Evolutionary conservation across 2,113 vertebrate genomes (phyloP), one percentile per base, ranked within the genome.

Genomic region (Pelecanus crispus): DNA sequence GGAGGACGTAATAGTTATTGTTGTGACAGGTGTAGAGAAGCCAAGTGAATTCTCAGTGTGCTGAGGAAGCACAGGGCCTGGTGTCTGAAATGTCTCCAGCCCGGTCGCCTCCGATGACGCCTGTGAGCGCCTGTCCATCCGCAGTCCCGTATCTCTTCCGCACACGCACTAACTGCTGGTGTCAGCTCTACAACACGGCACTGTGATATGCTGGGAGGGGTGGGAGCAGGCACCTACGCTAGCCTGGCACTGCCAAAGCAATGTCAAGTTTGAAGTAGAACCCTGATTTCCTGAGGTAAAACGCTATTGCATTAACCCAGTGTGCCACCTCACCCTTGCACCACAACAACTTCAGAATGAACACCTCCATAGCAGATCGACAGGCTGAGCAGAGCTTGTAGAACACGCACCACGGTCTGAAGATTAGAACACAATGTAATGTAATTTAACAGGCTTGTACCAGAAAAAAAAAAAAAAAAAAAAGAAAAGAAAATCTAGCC

Each of bases 1-100:
- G 58, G 45, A 82, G 80, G 55, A 85, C 3, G 0, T 31, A 59
- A 42, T 15, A 29, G 56, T 89, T 90, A 78, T 68, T 91, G 66
- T 91, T 95, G 87, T 96, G 91, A 78, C 91, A 96, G 81, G 38
- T 89, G 61, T 29, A 67, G 52, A 68, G 86, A 73, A 85, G 61
- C 86, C 92, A 62, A 85, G 42, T 38, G 29, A 67, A 85, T 92
- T 90, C 83, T 93, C n/a, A 65, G 95, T 34, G 1, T 38, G 55
- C 38, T 74, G 84, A 94, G 80, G 45, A 45, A 94, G 70, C 45
- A 73, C 3, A 1, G 56, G 61, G 22, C 17, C 2, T 66, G 55
- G 63, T 63, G 52, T 49, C 62, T 82, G 88, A 71, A 73, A 68
- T 18, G 17, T 36, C 79, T 36, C 47, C 65, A 20, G 68, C 38